Percentiles rank a stretch among this genome's conserved stretches.
phyloP scores from a whole-genome alignment of 2,888 invertebrate species.

The Theristus sp. region DNA sequence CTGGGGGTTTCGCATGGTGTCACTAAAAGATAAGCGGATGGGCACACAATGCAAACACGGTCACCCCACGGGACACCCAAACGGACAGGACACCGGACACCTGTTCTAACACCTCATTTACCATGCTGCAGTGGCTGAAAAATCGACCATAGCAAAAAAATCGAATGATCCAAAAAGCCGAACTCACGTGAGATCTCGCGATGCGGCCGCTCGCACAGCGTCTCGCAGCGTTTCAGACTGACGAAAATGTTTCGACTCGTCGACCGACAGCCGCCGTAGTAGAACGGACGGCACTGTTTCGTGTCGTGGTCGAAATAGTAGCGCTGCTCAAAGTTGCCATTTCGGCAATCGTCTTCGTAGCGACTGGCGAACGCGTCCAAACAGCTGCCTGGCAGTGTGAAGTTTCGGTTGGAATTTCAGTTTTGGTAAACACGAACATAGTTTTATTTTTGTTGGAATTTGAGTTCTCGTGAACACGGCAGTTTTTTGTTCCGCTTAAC shows the following conservation, averaged over 20 bases:
- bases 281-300: conserved; percentile 17
- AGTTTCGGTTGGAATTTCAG: background rate
- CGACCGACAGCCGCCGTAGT: conserved; percentile 21
- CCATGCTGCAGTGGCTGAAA: too few species aligned
- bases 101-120: too few species aligned
- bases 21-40: too few species aligned
- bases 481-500: too few species aligned
- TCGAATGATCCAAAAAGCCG: background rate
- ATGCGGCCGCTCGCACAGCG: conserved; percentile 16
- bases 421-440: too few species aligned
- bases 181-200: conserved; percentile 13
- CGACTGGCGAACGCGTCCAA: conserved; percentile 18
- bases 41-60: too few species aligned
- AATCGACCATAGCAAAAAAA: too few species aligned
- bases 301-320: conserved; percentile 20
- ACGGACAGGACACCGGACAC: too few species aligned
- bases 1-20: too few species aligned
- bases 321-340: conserved; percentile 17
- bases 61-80: too few species aligned
- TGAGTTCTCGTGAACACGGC: too few species aligned
- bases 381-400: conserved; percentile 14
- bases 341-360: conserved; percentile 19
- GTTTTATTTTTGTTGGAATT: too few species aligned
- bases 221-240: conserved; percentile 13
- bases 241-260: conserved; percentile 17